Evolutionary conservation across 1,140 invertebrate species (phyloP), one percentile per base, ranked within the genome.

Genomic region (Drosophila obscura): DNA sequence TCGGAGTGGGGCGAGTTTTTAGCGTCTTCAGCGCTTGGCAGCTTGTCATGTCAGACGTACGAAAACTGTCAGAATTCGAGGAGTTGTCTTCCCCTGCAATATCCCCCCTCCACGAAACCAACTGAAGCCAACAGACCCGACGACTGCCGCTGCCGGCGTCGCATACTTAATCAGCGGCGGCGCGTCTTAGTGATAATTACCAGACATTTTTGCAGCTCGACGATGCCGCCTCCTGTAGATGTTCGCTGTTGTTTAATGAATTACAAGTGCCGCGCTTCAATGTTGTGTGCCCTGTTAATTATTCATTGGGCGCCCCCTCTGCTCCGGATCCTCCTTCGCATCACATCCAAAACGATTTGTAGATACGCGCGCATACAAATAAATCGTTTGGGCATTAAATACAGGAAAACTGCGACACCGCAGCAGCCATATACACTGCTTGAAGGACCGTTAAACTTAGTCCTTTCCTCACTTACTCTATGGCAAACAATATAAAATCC

Each of bases 101-200:
- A 44, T 51, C 22, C 41, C 9, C 26, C 5, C 26, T 26, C 4
- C 26, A 3, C 24, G 4, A 0, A 2, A 8, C 4, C 22, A 31
- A 43, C 4, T 43, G 24, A 19, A 48, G 52, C 59, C 22, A 15
- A 5, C 31, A 31, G 8, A 31, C 49, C 24, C 26, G 31, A 31
- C 43, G 50, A 52, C 31, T 52, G 66, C 41, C 35, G 4, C 64
- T 55, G 71, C 43, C 73, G 67, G 80, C 84, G 77, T 82, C 78
- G 82, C 75, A 87, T 87, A 82, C 85, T 87, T 87, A 88, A 88
- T 87, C 82, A 87, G 75, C 53, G 52, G 66, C 78, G 83, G 66
- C 78, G 78, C 62, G 75, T 88, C 79, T 82, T 76, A 82, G 66
- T 87, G 83, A 88, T 87, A 87, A 87, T 87, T 88, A 87, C 79